Evolutionary conservation across 2,797 vertebrate species (phyloP).

Genomic region (Scomberomorus guttatus): DNA sequence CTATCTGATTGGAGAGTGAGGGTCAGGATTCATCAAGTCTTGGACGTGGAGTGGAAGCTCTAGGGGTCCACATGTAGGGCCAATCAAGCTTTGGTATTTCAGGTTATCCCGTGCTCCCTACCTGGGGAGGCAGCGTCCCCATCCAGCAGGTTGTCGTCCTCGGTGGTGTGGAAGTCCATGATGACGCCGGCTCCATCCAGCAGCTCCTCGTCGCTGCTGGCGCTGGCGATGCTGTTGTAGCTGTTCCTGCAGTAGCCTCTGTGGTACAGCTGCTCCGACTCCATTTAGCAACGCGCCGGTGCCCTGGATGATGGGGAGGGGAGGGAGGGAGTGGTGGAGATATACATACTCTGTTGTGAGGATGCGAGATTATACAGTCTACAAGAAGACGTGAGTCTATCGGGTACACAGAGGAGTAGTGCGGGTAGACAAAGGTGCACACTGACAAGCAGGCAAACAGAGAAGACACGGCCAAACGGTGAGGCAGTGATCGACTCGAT

Average conservation of each 20-base stretch:
- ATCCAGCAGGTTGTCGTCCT: conserved; percentile 98
- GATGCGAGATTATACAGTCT: conserved; percentile 39
- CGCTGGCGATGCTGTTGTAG: conserved; percentile 99
- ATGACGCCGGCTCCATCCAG: conserved; percentile 96
- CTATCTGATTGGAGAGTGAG: conserved; percentile 13
- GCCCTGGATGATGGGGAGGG: conserved; percentile 80
- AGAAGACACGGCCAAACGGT: background rate
- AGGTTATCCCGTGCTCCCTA: conserved; percentile 75
- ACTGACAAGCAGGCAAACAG: background rate
- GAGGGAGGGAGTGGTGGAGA: conserved; percentile 32
- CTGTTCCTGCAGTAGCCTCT: conserved; percentile 98
- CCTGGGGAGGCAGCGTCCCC: conserved; percentile 94
- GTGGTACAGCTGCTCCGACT: conserved; percentile 99
- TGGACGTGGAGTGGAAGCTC: conserved; percentile 6
- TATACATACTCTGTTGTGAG: conserved; percentile 57
- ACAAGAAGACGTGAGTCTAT: conserved; percentile 17
- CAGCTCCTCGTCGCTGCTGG: conserved; percentile 98
- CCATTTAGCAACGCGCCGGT: conserved; percentile 93
- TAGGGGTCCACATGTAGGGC: conserved; percentile 19
- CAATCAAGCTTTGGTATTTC: conserved; percentile 26
- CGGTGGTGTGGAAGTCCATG: conserved; percentile 99
- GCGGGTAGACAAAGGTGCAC: background rate
- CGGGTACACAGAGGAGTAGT: conserved; percentile 19
- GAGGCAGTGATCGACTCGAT: background rate
- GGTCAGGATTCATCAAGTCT: background rate